Percentiles rank a stretch among this genome's conserved stretches.
phyloP scores from a whole-genome alignment of 2,888 invertebrate genomes.

The Antheraea assamensis region DNA sequence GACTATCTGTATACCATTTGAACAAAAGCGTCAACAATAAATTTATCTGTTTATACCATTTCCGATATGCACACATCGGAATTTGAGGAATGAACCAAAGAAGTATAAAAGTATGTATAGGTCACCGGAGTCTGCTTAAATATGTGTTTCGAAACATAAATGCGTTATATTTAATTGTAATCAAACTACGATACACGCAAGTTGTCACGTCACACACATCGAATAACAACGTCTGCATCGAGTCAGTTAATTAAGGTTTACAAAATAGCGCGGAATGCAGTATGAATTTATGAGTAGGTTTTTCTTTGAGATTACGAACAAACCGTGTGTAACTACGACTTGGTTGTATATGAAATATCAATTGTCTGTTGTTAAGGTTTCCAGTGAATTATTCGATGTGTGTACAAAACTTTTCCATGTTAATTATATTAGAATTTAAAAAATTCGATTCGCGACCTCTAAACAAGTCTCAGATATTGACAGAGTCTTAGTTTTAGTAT shows the following conservation, averaged over 20 bases:
- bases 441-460: too few species aligned
- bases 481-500: too few species aligned
- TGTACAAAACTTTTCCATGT: too few species aligned
- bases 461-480: too few species aligned
- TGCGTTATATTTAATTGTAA: neutral
- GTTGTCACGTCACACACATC: slow-evolving; percentile 33
- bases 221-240: slow-evolving; percentile 41
- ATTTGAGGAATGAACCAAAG: neutral
- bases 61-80: too few species aligned
- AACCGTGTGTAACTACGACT: slow-evolving; percentile 29
- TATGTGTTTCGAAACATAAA: neutral
- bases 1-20: too few species aligned
- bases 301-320: slow-evolving; percentile 38
- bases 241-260: slow-evolving; percentile 42
- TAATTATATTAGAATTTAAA: too few species aligned
- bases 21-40: too few species aligned
- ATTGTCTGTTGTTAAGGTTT: neutral
- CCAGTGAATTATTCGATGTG: neutral
- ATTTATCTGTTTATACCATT: too few species aligned
- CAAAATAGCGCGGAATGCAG: slow-evolving; percentile 42
- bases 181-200: neutral
- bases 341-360: slow-evolving; percentile 41
- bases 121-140: neutral
- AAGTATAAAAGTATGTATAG: neutral
- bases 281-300: slow-evolving; percentile 33